phyloP scores from a whole-genome alignment of 2,797 vertebrate genomes.

The Melanitta fusca region DNA sequence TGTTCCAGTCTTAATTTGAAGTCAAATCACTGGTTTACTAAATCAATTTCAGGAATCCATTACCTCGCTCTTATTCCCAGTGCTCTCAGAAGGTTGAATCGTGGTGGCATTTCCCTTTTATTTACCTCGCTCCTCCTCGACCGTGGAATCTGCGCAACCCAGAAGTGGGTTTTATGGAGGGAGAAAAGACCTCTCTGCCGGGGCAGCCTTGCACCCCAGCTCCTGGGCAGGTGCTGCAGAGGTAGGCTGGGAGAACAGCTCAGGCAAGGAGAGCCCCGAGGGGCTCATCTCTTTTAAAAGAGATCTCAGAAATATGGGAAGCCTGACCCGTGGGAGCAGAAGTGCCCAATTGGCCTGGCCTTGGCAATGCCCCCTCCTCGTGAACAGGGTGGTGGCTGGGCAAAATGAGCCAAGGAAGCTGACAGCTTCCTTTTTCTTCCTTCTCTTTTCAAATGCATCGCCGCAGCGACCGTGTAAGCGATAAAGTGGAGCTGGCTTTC shows the following conservation, averaged over 20 bases:
- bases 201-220: not conserved
- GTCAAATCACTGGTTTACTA: slow-evolving; percentile 36
- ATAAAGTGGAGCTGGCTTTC: not conserved
- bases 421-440: not conserved
- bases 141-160: rapidly evolving
- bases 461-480: not conserved
- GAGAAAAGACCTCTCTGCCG: not conserved
- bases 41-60: slow-evolving; percentile 58
- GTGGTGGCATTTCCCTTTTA: not conserved
- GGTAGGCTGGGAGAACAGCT: not conserved
- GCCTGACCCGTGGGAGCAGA: not conserved
- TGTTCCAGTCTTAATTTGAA: slow-evolving; percentile 66
- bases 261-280: not conserved
- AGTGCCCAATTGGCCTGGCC: not conserved
- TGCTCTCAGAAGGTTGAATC: slow-evolving; percentile 40
- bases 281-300: not conserved
- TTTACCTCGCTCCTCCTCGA: not conserved
- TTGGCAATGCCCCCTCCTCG: not conserved
- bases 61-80: not conserved
- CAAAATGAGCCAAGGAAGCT: not conserved
- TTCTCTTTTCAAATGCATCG: not conserved
- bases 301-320: not conserved
- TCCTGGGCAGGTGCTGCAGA: not conserved
- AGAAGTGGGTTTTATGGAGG: not conserved
- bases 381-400: not conserved